Evolutionary conservation across 2,797 vertebrate species (phyloP).

Genomic region (Silurus lanzhouensis): DNA sequence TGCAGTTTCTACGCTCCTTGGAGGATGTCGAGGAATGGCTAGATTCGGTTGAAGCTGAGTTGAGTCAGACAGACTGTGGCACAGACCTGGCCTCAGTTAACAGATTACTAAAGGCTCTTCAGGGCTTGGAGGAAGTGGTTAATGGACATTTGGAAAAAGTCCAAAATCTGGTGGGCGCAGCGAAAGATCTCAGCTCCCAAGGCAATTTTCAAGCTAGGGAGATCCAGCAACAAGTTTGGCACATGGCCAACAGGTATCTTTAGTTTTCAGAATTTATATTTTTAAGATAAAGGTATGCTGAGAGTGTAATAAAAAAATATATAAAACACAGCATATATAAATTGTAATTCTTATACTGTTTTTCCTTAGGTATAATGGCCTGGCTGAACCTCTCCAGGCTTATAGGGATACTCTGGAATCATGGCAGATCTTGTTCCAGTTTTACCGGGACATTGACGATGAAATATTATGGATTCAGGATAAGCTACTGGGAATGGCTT

Average conservation of each 20-base stretch:
- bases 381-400: slow-evolving; percentile 74
- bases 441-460: slow-evolving; percentile 82
- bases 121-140: slow-evolving; percentile 81
- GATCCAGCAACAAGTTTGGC: slow-evolving; percentile 75
- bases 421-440: slow-evolving; percentile 79
- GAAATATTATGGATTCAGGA: slow-evolving; percentile 83
- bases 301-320: not conserved
- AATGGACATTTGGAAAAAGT: slow-evolving; percentile 71
- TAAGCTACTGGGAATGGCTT: slow-evolving; percentile 70
- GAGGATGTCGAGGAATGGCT: slow-evolving; percentile 82
- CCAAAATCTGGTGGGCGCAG: slow-evolving; percentile 74
- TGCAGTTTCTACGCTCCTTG: slow-evolving; percentile 77
- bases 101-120: slow-evolving; percentile 78
- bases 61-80: slow-evolving; percentile 67
- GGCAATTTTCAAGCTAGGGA: slow-evolving; percentile 81
- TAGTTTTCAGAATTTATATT: not conserved
- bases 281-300: not conserved
- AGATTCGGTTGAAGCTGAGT: slow-evolving; percentile 73
- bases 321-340: slow-evolving; percentile 5
- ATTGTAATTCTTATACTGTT: not conserved
- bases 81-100: slow-evolving; percentile 74
- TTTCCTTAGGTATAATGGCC: slow-evolving; percentile 75
- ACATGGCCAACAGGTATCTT: slow-evolving; percentile 77
- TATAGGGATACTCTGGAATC: slow-evolving; percentile 78
- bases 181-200: slow-evolving; percentile 72